Percentiles rank a stretch among this genome's conserved stretches.
Evolutionary conservation across 1,140 invertebrate genomes (phyloP).

Genomic region (Parasteatoda tepidariorum): DNA sequence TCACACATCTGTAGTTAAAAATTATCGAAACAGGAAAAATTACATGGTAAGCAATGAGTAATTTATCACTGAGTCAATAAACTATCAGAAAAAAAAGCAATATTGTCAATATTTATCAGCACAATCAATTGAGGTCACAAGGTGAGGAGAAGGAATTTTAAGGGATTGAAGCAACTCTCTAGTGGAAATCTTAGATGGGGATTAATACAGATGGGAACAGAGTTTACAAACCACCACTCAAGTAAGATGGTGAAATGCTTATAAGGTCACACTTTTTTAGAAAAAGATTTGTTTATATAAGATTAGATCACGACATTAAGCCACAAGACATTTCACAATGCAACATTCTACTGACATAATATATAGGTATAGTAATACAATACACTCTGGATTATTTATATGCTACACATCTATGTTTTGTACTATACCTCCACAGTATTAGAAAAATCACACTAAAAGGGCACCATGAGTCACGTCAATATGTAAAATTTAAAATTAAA

Average conservation of each 20-base stretch:
- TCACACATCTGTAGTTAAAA: too few species aligned
- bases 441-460: conserved; percentile 58
- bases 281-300: conserved; percentile 53
- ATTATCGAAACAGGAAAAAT: too few species aligned
- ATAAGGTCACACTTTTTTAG: conserved; percentile 51
- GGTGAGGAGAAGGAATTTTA: too few species aligned
- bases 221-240: conserved; percentile 33
- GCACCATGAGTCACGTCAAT: conserved; percentile 36
- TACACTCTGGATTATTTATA: conserved; percentile 56
- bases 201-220: not conserved
- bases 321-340: conserved; percentile 53
- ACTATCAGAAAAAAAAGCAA: too few species aligned
- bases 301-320: conserved; percentile 55
- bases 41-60: too few species aligned
- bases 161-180: conserved; percentile 44
- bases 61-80: too few species aligned
- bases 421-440: conserved; percentile 61
- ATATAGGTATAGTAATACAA: conserved; percentile 58
- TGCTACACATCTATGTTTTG: conserved; percentile 51
- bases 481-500: too few species aligned
- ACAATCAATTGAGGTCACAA: too few species aligned
- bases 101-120: too few species aligned
- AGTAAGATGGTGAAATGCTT: conserved; percentile 23
- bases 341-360: conserved; percentile 47
- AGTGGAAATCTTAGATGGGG: conserved; percentile 19